Evolutionary conservation across 2,797 vertebrate genomes (phyloP).

Genomic region (Diglossa cyanea): DNA sequence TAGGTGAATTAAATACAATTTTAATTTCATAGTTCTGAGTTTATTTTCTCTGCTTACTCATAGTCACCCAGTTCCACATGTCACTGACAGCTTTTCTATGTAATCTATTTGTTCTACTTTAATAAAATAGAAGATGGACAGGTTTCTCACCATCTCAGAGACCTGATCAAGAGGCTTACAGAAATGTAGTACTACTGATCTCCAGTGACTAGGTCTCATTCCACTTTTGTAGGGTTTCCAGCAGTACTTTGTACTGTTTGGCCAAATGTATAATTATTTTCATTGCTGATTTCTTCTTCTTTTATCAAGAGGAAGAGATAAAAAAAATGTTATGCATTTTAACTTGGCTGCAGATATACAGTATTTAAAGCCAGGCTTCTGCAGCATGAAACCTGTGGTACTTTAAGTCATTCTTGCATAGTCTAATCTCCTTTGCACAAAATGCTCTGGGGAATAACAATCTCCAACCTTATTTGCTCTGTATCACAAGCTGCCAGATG

Average conservation of each 20-base stretch:
- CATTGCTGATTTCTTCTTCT: background rate
- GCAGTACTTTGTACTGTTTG: background rate
- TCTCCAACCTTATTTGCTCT: constrained; percentile 6
- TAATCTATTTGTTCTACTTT: background rate
- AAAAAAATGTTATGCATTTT: background rate
- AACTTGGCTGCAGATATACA: constrained; percentile 13
- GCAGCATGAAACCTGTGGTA: constrained; percentile 11
- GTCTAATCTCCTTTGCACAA: background rate
- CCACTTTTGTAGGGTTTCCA: background rate
- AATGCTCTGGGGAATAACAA: constrained; percentile 4
- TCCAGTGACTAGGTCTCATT: background rate
- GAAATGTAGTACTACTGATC: background rate
- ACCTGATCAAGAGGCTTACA: background rate
- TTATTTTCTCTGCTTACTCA: background rate
- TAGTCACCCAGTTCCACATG: background rate
- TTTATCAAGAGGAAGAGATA: background rate
- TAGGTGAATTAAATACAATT: too few species aligned
- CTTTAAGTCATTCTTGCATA: constrained; percentile 32
- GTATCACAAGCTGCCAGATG: constrained; percentile 51
- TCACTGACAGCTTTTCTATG: background rate
- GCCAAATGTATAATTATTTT: background rate
- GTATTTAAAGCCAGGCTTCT: constrained; percentile 14
- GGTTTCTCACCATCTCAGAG: background rate
- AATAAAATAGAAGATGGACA: background rate
- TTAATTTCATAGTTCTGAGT: background rate